phyloP scores from a whole-genome alignment of 2,113 vertebrate genomes.

The Ceyx margarethae region DNA sequence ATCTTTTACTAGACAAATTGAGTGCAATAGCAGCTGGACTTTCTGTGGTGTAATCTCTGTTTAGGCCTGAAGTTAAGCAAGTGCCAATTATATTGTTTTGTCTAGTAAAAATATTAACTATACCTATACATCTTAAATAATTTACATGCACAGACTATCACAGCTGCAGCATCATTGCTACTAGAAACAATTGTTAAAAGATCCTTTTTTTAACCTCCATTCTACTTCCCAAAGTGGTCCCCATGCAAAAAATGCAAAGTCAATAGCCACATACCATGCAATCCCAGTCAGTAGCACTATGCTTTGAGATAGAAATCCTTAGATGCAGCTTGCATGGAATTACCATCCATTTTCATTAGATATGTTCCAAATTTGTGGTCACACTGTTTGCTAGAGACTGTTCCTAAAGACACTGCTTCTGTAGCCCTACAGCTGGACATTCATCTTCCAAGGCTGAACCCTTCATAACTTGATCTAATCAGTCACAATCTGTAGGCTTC shows the following conservation, averaged over 20 bases:
- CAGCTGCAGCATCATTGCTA: not conserved
- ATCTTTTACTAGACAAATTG: not conserved
- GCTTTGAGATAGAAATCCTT: not conserved
- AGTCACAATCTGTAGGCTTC: not conserved
- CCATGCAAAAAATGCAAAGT: not conserved
- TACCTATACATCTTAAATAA: not conserved
- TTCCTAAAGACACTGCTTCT: not conserved
- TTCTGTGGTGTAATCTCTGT: not conserved
- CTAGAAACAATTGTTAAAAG: not conserved
- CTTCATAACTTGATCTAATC: not conserved
- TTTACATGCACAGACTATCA: not conserved
- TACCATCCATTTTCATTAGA: not conserved
- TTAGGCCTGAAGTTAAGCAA: not conserved
- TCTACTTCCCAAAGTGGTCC: not conserved
- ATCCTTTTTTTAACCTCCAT: not conserved
- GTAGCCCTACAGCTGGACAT: not conserved
- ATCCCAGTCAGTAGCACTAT: not conserved
- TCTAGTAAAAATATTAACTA: not conserved
- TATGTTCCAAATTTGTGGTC: not conserved
- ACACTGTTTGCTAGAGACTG: not conserved
- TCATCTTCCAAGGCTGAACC: not conserved
- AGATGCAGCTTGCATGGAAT: not conserved
- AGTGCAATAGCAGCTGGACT: conserved; percentile 26
- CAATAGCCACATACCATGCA: not conserved
- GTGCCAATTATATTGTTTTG: not conserved